Percentiles rank a stretch among this genome's conserved stretches.
Evolutionary conservation across 2,888 invertebrate genomes (phyloP).

Genomic region (Melieria omissa): DNA sequence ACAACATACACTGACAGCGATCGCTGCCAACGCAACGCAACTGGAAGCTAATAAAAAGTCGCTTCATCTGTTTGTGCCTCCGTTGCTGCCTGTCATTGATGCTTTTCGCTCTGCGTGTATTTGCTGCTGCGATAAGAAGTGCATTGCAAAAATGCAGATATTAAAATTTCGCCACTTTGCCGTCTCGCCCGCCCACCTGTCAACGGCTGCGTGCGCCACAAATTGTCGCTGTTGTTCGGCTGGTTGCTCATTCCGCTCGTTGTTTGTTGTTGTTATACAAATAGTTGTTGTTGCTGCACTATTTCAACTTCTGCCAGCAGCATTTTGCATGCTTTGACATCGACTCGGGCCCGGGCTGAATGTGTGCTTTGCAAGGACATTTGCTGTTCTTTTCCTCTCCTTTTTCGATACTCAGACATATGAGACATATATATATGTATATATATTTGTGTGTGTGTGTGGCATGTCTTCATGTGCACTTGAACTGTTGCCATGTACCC

Average conservation of each 20-base stretch:
- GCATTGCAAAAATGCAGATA: slow-evolving; percentile 19
- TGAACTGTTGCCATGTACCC: neutral
- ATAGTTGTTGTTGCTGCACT: too few species aligned
- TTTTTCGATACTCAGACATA: too few species aligned
- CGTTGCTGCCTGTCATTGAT: neutral
- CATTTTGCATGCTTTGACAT: slow-evolving; percentile 14
- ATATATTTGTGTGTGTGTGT: too few species aligned
- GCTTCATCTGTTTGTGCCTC: slow-evolving; percentile 16
- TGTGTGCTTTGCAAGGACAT: too few species aligned
- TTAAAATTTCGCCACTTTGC: slow-evolving; percentile 24
- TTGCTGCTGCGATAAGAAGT: neutral
- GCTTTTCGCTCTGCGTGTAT: too few species aligned
- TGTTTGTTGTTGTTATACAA: too few species aligned
- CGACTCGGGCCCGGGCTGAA: neutral
- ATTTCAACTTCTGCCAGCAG: too few species aligned
- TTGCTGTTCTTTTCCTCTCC: too few species aligned
- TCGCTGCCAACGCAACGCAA: neutral
- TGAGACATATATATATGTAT: too few species aligned
- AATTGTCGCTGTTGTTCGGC: too few species aligned
- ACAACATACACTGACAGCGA: neutral
- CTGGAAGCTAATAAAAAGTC: slow-evolving; percentile 31
- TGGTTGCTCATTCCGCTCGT: too few species aligned
- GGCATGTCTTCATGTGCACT: neutral
- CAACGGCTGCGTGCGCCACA: too few species aligned
- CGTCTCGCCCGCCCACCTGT: neutral